Base-by-base conservation (phyloP, 2,113 vertebrate genomes). In the Pimephales promelas region DNA sequence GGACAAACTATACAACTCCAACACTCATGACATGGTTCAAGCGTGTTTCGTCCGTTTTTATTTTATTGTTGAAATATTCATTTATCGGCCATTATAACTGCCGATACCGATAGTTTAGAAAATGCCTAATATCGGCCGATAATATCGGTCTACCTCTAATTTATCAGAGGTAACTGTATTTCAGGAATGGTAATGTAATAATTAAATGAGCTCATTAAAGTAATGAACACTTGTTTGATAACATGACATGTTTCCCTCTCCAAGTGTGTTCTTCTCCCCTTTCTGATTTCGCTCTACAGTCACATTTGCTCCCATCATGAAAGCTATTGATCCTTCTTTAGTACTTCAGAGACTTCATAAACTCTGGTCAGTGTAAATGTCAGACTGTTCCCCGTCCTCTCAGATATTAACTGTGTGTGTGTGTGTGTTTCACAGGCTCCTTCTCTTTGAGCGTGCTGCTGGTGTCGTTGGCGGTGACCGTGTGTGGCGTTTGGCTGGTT, bases 401-500 rank as follows among this genome's bases (percentile, higher is more conserved):
- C 61, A 47, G 73, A 56, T 34, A 82, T 66, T 79, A 66, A 81
- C 82, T 81, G 70, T 84, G 71, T 76, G 62, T 83, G 61, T 86
- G 70, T 87, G 81, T 81, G 82, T 84, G 71, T 76, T 81, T 88
- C 40, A 52, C 92, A 97, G 97, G 96, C 93, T 94, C 95, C 57
- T 92, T 96, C 85, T 94, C 97, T 92, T 96, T 97, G 78, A 97
- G 97, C 89, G 97, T 97, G 91, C 93, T 98, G 93, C 95, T 99
- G 92, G 96, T 99, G 92, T 99, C 98, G 87, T 95, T 96, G 92
- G 96, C 97, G 93, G 94, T 98, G 94, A 97, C 97, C 92, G 94
- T 99, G 95, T 98, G 97, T 95, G 95, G 97, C 91, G 97, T 97
- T 78, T 96, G 96, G 94, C 97, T 97, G 90, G 95, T 99, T 91